Evolutionary conservation across 2,888 invertebrate species (phyloP), one percentile per base, ranked within the genome.

Genomic region (Agrotis puta): DNA sequence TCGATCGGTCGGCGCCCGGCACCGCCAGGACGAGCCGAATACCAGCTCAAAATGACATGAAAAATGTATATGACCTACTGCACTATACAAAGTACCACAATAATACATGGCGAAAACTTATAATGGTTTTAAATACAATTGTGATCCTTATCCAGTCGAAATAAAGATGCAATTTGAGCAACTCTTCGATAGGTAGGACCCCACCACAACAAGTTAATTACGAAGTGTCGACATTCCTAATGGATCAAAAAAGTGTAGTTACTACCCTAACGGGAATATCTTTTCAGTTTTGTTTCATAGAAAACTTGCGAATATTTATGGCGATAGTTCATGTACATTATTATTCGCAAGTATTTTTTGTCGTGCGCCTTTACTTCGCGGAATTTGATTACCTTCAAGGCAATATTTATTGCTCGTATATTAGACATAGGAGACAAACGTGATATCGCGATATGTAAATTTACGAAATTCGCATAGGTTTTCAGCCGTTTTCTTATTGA

Each of bases 1-100:
- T 95, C 92, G 94, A 95, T 94, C 89, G 86, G 9, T 7, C 85
- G 85, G 95, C 91, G 92, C 92, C 93, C 90, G 94, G 95, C 84
- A 94, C 94, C 88, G 92, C 79, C 89, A 90, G 94, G 90, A 90
- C 92, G 87, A 87, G 64, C 77, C 78, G 50, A 83, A 87, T 77
- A 82, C 85, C 83, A 78, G 74, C 89, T 90, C 84, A 90, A 91
- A 92, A 92, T 90, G 88, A 88, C 91, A 91, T 91, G 89, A 88
- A 90, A 91, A 90, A 90, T 89, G 84, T 88, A 88, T 84, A 85
- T 74, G 77, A 79, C 77, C 82, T 74, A 85, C 77, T 85, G 73
- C 74, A 83, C 73, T 81, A 70, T 61, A 79, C 65, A 63, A 54
- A 70, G 63, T 67, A 70, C 48, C 56, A 58, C 48, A 68, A 39